Conservation (phyloP, 1,140 invertebrate species). For the Trichonephila clavipes region DNA sequence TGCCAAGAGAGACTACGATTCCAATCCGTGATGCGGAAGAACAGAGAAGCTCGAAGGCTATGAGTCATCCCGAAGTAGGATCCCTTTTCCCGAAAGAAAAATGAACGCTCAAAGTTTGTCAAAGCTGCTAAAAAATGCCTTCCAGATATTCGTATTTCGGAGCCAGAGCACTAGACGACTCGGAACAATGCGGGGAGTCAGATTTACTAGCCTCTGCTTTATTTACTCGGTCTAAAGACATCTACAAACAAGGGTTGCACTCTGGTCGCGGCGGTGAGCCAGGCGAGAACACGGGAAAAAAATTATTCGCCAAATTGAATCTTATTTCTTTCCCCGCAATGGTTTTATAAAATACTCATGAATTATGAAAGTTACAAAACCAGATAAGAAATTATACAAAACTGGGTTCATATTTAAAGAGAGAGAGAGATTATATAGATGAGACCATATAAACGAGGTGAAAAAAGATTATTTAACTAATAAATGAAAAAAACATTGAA, state of each 20-base stretch:
- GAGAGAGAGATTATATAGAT: too few relatives aligned
- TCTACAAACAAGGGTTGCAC: slow-evolving; percentile 60
- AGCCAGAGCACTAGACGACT: slow-evolving; percentile 43
- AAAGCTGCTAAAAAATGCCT: slow-evolving; percentile 34
- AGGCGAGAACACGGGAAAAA: background rate
- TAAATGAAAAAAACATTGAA: too few relatives aligned
- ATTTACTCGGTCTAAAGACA: slow-evolving; percentile 57
- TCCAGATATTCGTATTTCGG: slow-evolving; percentile 44
- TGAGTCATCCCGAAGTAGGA: background rate
- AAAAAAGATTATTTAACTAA: too few relatives aligned
- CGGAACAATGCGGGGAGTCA: slow-evolving; percentile 53
- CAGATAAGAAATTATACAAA: too few relatives aligned
- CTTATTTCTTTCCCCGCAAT: background rate
- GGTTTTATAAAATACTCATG: too few relatives aligned
- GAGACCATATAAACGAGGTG: too few relatives aligned
- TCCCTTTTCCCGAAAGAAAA: background rate
- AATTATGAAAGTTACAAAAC: too few relatives aligned
- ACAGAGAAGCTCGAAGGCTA: background rate
- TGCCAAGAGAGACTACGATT: slow-evolving; percentile 2
- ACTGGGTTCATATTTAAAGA: too few relatives aligned
- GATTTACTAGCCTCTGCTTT: slow-evolving; percentile 59
- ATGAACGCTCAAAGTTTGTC: slow-evolving; percentile 24
- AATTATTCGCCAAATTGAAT: background rate
- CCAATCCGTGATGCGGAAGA: slow-evolving; percentile 22
- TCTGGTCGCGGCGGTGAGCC: background rate